Percentiles rank a stretch among this genome's conserved stretches.
These are phyloP conservation scores for Ophion costatus DNA, from an alignment of 2,888 invertebrate species.

Conservation along the genomic window DNA sequence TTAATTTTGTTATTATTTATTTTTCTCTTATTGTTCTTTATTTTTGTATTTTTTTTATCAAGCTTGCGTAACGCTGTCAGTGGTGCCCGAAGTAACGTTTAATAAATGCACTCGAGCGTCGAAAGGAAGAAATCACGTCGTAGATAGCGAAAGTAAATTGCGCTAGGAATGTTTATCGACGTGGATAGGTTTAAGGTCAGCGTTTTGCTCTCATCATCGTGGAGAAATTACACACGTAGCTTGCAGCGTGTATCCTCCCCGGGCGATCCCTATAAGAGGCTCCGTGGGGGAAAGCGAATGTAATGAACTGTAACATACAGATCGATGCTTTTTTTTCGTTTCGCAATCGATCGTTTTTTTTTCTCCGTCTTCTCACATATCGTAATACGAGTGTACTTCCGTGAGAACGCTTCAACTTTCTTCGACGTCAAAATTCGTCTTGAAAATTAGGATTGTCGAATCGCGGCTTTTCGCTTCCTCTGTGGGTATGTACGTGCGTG, in stretches of 20 bases:
- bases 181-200: background rate
- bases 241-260: background rate
- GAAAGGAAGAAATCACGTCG: too few species aligned
- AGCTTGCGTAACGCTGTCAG: too few species aligned
- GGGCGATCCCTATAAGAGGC: background rate
- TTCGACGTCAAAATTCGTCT: conserved; percentile 14
- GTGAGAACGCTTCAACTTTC: conserved; percentile 39
- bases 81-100: too few species aligned
- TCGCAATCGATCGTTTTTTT: conserved; percentile 30
- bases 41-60: too few species aligned
- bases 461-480: too few species aligned
- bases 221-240: conserved; percentile 36
- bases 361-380: background rate
- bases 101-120: too few species aligned
- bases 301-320: conserved; percentile 38
- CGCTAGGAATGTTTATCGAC: background rate
- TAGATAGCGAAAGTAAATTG: conserved; percentile 54
- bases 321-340: conserved; percentile 36
- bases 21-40: too few species aligned
- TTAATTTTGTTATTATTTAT: too few species aligned
- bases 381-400: background rate
- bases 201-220: conserved; percentile 45
- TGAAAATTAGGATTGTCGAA: too few species aligned
- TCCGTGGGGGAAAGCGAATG: conserved; percentile 46
- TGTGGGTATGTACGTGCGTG: too few species aligned